A percentile compares a stretch with the other conserved stretches of the same genome.
Conservation (phyloP, 2,113 vertebrate genomes). For the Albula glossodonta region DNA sequence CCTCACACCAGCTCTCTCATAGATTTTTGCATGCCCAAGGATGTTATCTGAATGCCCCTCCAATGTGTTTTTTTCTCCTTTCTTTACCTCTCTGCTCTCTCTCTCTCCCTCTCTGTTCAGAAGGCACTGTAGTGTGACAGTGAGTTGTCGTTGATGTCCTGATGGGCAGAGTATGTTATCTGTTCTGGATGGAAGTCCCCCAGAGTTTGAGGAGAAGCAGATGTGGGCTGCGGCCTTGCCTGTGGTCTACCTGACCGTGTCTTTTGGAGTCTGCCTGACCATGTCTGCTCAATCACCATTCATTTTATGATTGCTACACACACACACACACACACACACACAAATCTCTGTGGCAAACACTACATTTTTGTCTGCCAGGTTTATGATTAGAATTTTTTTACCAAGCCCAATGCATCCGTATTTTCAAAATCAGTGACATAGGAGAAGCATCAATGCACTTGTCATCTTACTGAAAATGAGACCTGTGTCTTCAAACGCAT, state of each 20-base stretch:
- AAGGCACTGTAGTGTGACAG: conserved; percentile 50
- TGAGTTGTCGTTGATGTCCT: conserved; percentile 50
- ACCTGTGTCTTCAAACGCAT: not conserved
- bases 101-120: conserved; percentile 28
- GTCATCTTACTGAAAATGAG: conserved; percentile 56
- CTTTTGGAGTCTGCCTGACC: conserved; percentile 30
- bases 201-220: conserved; percentile 38
- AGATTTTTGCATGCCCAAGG: conserved; percentile 25
- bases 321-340: conserved; percentile 44
- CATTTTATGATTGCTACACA: conserved; percentile 71
- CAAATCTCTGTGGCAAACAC: too few species aligned
- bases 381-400: conserved; percentile 54
- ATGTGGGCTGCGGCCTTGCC: conserved; percentile 44
- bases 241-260: not conserved
- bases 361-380: too few species aligned
- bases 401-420: conserved; percentile 64
- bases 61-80: conserved; percentile 23
- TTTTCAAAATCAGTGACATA: conserved; percentile 70
- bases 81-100: not conserved
- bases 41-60: conserved; percentile 22
- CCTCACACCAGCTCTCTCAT: conserved; percentile 31
- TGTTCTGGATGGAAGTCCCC: conserved; percentile 50
- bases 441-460: conserved; percentile 65
- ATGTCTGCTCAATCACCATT: conserved; percentile 73
- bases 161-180: conserved; percentile 50